Conservation (phyloP, 2,888 invertebrate species). For the Hypomecis punctinalis region DNA sequence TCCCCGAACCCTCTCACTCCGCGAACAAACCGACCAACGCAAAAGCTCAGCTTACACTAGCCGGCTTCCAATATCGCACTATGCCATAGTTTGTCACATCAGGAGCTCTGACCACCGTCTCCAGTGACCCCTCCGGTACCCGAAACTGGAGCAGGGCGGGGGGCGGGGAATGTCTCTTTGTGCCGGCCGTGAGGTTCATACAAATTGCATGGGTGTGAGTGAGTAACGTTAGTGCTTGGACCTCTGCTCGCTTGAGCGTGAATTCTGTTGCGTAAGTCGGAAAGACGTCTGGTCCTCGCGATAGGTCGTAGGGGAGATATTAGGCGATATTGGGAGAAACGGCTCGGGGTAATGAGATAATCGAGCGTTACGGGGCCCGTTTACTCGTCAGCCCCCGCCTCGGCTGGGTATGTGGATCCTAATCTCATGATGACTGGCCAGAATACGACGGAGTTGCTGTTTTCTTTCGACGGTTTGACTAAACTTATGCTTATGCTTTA, state of each 20-base stretch:
- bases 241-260: constrained; percentile 81
- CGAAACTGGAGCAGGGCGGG: constrained; percentile 52
- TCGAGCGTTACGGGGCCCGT: constrained; percentile 47
- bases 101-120: constrained; percentile 76
- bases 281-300: constrained; percentile 73
- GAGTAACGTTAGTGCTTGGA: constrained; percentile 79
- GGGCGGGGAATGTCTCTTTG: constrained; percentile 54
- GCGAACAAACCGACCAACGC: constrained; percentile 44
- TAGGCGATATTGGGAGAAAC: constrained; percentile 66
- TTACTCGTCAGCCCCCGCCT: constrained; percentile 41
- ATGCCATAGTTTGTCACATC: constrained; percentile 79
- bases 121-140: constrained; percentile 64
- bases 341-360: constrained; percentile 59
- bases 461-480: constrained; percentile 5
- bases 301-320: constrained; percentile 61
- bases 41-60: constrained; percentile 59
- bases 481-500: constrained; percentile 2
- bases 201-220: constrained; percentile 81
- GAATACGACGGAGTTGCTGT: constrained; percentile 13
- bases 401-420: constrained; percentile 16
- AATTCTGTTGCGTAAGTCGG: constrained; percentile 83
- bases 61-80: constrained; percentile 74
- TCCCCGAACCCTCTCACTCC: constrained; percentile 30
- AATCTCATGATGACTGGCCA: constrained; percentile 32
- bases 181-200: constrained; percentile 64